phyloP scores from a whole-genome alignment of 1,140 invertebrate genomes.

The Formica selysi region DNA sequence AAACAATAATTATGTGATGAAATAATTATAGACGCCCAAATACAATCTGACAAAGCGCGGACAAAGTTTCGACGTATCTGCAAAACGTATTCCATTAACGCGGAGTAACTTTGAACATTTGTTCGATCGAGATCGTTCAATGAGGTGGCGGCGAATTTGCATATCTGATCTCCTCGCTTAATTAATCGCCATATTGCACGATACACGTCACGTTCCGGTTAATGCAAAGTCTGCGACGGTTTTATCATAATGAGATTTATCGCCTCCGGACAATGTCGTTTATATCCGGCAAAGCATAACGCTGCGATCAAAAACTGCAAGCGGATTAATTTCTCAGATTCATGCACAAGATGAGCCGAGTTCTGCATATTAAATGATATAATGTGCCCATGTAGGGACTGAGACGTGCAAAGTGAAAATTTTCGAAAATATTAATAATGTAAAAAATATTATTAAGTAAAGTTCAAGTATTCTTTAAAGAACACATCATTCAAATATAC shows the following conservation, averaged over 20 bases:
- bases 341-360: not conserved
- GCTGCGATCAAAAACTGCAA: conserved; percentile 20
- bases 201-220: conserved; percentile 33
- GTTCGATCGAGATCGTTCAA: conserved; percentile 28
- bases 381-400: not conserved
- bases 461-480: no score
- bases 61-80: not conserved
- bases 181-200: conserved; percentile 37
- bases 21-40: conserved; percentile 35
- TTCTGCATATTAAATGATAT: conserved; percentile 11
- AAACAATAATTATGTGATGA: conserved; percentile 29
- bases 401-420: no score
- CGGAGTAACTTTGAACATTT: conserved; percentile 18
- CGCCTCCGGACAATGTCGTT: not conserved
- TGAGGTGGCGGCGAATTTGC: conserved; percentile 44
- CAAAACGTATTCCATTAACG: conserved; percentile 16
- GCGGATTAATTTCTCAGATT: conserved; percentile 34
- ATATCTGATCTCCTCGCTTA: conserved; percentile 51
- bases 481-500: no score
- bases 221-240: conserved; percentile 11
- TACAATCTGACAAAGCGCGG: not conserved
- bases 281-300: not conserved
- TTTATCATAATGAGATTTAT: conserved; percentile 49
- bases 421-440: no score
- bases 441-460: no score